Base-by-base conservation (phyloP, 2,888 invertebrate genomes). In the Papilio gigon region DNA sequence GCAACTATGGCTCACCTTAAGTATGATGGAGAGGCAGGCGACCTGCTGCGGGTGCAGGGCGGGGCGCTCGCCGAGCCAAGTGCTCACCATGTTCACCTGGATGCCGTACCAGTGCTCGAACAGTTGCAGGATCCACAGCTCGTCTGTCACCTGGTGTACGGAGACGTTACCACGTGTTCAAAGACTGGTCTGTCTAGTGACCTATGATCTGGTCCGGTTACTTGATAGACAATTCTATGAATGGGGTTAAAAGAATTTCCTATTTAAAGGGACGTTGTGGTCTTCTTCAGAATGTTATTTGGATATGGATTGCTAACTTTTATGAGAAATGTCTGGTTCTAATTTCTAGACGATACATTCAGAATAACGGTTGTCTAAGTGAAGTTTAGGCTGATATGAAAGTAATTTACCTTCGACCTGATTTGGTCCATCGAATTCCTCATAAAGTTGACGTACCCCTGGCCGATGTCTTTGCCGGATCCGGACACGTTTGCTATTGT, bases 361-460 rank as follows among this genome's bases (percentile, higher is more conserved):
- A n/a, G n/a, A n/a, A n/a, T n/a, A n/a, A n/a, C n/a, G n/a, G n/a
- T n/a, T n/a, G n/a, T n/a, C n/a, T 17, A 1, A 40, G n/a, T n/a
- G 40, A n/a, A n/a, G n/a, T n/a, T n/a, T n/a, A n/a, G n/a, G n/a
- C n/a, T n/a, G n/a, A n/a, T 40, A 17, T 1, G 25, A 22, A 6
- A 4, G 14, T n/a, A 22, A 35, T 50, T 70, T 69, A 99, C 97
- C 93, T 99, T 99, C 78, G 99, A 98, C 81, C 99, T 94, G 77
- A 99, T 97, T 92, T 98, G 98, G 93, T 99, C 99, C 95, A 99
- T 97, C 80, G 98, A 98, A 81, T 98, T 98, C 73, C 99, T 95
- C 89, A 98, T 97, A 88, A 99, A 99, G 91, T 98, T 98, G 64
- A 99, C 98, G 90, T 99, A 99, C 42, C 98, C 97, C 85, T 99